Evolutionary conservation across 1,140 invertebrate species (phyloP).

Genomic region (Coenobita brevimanus): DNA sequence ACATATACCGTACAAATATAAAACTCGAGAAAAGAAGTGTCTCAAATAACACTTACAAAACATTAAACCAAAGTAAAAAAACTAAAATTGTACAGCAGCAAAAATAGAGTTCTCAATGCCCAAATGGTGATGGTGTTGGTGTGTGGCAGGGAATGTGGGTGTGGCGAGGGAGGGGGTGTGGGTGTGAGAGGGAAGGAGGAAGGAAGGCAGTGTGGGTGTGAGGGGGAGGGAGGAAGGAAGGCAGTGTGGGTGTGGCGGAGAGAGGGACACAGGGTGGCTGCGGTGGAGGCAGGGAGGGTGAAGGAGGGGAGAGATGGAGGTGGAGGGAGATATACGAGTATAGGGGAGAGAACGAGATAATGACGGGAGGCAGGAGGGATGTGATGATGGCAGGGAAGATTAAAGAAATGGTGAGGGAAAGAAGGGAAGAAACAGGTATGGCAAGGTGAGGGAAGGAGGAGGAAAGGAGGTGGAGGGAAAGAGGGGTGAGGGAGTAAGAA

Average conservation of each 20-base stretch:
- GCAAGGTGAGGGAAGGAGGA: not conserved
- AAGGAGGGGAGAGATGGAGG: not conserved
- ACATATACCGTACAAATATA: too few species aligned
- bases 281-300: not conserved
- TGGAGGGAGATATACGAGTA: conserved; percentile 18
- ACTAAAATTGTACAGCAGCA: too few species aligned
- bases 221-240: not conserved
- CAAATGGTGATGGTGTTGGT: too few species aligned
- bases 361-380: conserved; percentile 1
- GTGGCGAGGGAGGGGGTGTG: too few species aligned
- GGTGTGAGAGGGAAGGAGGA: too few species aligned
- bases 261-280: not conserved
- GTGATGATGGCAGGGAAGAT: not conserved
- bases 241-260: not conserved
- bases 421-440: not conserved
- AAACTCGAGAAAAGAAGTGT: too few species aligned
- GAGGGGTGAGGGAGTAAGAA: too few species aligned
- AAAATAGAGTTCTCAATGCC: too few species aligned
- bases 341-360: not conserved
- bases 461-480: not conserved
- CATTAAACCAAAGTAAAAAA: too few species aligned
- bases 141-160: too few species aligned
- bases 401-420: conserved; percentile 8
- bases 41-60: too few species aligned
- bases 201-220: not conserved